Conservation (phyloP, 2,888 invertebrate species). For the Congeria kusceri region DNA sequence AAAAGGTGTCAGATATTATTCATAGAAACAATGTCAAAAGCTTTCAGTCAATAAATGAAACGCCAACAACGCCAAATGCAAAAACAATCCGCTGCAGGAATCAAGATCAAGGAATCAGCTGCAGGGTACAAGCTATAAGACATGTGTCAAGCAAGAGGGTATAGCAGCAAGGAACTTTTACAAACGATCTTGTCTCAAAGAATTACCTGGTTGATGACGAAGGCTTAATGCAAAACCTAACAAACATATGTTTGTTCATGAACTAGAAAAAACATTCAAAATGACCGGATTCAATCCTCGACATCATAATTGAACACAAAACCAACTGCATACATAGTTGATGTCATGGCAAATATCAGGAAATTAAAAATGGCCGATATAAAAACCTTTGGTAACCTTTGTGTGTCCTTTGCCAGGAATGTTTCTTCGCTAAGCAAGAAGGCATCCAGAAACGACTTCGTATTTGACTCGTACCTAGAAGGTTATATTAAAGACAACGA, state of each 20-base stretch:
- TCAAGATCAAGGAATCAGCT: neutral
- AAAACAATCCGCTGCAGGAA: too few relatives aligned
- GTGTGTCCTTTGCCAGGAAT: neutral
- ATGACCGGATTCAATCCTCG: neutral
- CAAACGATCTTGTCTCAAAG: slow-evolving; percentile 18
- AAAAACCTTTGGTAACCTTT: slow-evolving; percentile 14
- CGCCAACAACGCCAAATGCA: too few relatives aligned
- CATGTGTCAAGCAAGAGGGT: slow-evolving; percentile 24
- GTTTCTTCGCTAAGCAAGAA: neutral
- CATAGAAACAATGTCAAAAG: slow-evolving; percentile 18
- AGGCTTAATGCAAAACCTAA: slow-evolving; percentile 10
- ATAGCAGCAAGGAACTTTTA: slow-evolving; percentile 6
- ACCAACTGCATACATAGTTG: slow-evolving; percentile 15
- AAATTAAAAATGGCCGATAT: neutral
- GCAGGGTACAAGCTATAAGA: slow-evolving; percentile 16
- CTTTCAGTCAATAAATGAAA: slow-evolving; percentile 5
- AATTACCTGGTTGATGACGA: slow-evolving; percentile 12
- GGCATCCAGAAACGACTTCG: slow-evolving; percentile 21
- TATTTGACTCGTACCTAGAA: slow-evolving; percentile 19
- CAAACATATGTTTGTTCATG: slow-evolving; percentile 1
- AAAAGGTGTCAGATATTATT: neutral
- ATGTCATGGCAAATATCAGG: slow-evolving; percentile 29
- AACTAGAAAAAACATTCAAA: neutral
- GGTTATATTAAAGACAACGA: slow-evolving; percentile 16
- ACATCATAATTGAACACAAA: neutral